Evolutionary conservation across 2,888 invertebrate species (phyloP).

Genomic region (Toxonevra muliebris): DNA sequence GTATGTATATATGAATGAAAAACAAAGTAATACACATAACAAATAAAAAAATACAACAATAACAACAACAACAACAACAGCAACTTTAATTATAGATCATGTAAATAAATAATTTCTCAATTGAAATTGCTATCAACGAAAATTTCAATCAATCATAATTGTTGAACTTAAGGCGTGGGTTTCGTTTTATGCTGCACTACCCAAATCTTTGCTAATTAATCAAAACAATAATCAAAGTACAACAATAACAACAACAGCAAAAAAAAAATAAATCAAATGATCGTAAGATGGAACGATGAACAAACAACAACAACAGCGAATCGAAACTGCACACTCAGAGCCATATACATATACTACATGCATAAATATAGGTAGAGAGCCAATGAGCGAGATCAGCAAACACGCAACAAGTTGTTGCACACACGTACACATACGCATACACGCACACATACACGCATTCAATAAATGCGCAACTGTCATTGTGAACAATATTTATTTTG

Average conservation of each 20-base stretch:
- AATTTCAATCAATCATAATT: conserved; percentile 27
- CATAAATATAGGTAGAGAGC: background rate
- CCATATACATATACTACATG: too few relatives aligned
- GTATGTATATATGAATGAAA: background rate
- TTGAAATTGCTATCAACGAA: conserved; percentile 32
- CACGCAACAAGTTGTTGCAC: conserved; percentile 32
- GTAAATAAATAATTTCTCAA: conserved; percentile 32
- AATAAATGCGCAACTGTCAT: background rate
- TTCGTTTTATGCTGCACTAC: conserved; percentile 47
- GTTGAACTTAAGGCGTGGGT: conserved; percentile 29
- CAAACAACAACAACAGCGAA: conserved; percentile 19
- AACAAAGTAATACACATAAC: background rate
- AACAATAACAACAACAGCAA: background rate
- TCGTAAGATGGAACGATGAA: conserved; percentile 3
- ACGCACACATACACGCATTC: conserved; percentile 4
- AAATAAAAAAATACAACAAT: background rate
- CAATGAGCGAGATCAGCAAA: conserved; percentile 28
- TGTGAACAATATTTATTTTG: conserved; percentile 37
- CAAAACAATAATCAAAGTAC: conserved; percentile 57
- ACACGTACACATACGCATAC: conserved; percentile 11
- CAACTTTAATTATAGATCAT: conserved; percentile 26
- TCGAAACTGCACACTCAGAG: conserved; percentile 25
- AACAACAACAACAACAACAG: background rate
- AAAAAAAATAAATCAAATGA: background rate
- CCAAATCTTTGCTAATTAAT: conserved; percentile 61